These are phyloP conservation scores for Gadus macrocephalus DNA, from an alignment of 2,113 vertebrate species.

Conservation along the genomic window DNA sequence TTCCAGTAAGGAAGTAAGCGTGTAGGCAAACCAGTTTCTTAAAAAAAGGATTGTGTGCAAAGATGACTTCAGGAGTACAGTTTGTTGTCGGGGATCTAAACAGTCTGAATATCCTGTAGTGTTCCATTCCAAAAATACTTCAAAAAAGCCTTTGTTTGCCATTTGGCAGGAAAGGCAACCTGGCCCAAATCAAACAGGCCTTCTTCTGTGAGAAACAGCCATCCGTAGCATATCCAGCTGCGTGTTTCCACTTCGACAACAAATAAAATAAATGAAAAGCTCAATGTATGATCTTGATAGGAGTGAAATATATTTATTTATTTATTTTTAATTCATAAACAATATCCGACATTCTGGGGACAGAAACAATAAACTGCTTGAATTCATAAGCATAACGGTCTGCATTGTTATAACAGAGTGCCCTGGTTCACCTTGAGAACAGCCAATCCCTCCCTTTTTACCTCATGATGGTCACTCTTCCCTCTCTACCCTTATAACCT, in stretches of 20 bases:
- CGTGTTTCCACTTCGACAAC: not conserved
- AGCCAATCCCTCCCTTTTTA: not conserved
- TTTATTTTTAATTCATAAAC: no score
- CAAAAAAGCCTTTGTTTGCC: conserved; percentile 2
- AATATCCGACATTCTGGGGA: not conserved
- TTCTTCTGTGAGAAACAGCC: not conserved
- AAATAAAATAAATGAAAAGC: not conserved
- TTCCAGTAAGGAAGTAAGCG: not conserved
- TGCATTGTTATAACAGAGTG: not conserved
- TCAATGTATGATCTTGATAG: not conserved
- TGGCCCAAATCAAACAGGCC: not conserved
- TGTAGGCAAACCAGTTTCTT: not conserved
- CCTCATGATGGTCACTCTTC: no score
- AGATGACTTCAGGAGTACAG: no score
- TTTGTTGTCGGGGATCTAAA: no score
- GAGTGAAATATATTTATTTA: not conserved
- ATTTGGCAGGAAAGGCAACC: not conserved
- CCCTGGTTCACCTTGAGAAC: not conserved
- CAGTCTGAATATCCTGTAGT: not conserved
- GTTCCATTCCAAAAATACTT: not conserved
- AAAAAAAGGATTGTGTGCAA: not conserved
- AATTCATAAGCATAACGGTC: not conserved
- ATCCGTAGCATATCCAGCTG: not conserved
- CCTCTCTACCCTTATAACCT: no score
- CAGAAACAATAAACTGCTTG: not conserved